phyloP scores from a whole-genome alignment of 2,797 vertebrate species.

The Sebastes aleutianus region DNA sequence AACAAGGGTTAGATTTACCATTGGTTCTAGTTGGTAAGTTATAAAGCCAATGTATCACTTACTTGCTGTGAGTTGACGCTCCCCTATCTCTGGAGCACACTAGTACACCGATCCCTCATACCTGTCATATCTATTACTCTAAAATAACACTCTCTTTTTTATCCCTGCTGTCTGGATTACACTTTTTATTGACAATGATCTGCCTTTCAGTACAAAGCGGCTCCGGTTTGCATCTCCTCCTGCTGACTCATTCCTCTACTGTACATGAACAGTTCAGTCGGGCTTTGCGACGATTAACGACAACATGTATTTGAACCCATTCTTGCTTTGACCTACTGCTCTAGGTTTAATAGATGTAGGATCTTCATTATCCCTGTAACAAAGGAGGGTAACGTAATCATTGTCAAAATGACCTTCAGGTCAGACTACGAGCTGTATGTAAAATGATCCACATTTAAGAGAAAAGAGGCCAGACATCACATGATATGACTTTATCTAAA shows the following conservation, averaged over 20 bases:
- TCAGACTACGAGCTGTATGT: not conserved
- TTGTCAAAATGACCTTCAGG: slow-evolving; percentile 21
- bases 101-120: not conserved
- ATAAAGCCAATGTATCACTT: not conserved
- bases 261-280: not conserved
- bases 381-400: slow-evolving; percentile 12
- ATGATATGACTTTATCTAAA: not conserved
- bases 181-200: not conserved
- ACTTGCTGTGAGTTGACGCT: not conserved
- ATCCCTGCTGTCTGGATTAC: not conserved
- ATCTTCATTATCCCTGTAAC: slow-evolving; percentile 1
- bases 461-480: not conserved
- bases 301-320: not conserved
- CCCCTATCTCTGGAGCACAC: not conserved
- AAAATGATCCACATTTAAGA: slow-evolving; percentile 14
- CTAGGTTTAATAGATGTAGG: slow-evolving; percentile 3
- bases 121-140: slow-evolving; percentile 21
- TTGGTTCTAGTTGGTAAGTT: not conserved
- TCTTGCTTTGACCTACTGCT: slow-evolving; percentile 38
- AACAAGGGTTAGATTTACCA: not conserved
- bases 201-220: not conserved
- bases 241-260: slow-evolving; percentile 1
- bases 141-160: not conserved
- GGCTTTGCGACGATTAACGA: not conserved
- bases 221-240: not conserved